These are phyloP conservation scores for Euschistus heros DNA, from an alignment of 1,140 invertebrate genomes.

Conservation along the genomic window DNA sequence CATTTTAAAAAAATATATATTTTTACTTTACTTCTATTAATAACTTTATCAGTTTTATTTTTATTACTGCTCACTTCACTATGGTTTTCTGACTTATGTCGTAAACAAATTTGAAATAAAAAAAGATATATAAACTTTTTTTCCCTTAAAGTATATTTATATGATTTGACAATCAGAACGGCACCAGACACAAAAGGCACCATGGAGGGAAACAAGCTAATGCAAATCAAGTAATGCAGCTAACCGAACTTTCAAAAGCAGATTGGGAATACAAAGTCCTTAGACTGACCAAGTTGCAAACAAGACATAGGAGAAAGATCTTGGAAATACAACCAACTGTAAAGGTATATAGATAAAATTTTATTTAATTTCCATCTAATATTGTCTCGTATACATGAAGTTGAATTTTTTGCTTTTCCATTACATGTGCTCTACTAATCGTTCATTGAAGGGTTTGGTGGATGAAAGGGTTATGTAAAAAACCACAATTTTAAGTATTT, in stretches of 20 bases:
- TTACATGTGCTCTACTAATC: neutral
- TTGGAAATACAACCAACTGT: constrained; percentile 53
- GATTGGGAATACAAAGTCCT: constrained; percentile 35
- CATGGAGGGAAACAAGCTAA: constrained; percentile 16
- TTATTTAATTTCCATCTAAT: neutral
- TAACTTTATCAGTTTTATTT: neutral
- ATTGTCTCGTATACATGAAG: neutral
- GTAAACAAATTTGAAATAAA: no score
- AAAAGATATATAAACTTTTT: neutral
- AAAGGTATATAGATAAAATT: constrained; percentile 37
- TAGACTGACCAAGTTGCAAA: constrained; percentile 46
- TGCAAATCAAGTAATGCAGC: neutral
- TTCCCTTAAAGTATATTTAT: neutral
- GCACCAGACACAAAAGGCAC: constrained; percentile 34
- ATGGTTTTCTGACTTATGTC: no score
- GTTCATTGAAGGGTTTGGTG: no score
- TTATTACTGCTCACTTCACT: no score
- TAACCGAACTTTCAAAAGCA: neutral
- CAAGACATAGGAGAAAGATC: constrained; percentile 49
- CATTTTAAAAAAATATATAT: no score
- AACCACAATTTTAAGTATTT: no score
- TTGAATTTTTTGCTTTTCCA: neutral
- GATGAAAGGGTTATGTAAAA: no score
- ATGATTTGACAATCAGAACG: constrained; percentile 30
- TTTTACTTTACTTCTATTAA: neutral